Evolutionary conservation across 1,140 invertebrate species (phyloP).

Genomic region (Dryas iulia): DNA sequence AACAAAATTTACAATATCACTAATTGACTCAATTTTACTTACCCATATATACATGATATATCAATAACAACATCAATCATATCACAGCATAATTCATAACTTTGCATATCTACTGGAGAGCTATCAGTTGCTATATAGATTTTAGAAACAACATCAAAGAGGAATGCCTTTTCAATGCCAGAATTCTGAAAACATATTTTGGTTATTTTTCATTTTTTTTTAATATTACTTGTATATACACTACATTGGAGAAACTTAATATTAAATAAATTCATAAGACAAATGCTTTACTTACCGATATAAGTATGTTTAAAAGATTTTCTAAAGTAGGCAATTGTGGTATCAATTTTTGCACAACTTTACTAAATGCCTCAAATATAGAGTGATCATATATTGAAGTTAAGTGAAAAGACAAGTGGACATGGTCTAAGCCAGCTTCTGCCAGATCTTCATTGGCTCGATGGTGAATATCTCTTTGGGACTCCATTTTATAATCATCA

Average conservation of each 20-base stretch:
- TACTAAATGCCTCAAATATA: conserved; percentile 99
- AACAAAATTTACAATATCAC: too few species aligned
- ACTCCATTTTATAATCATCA: conserved; percentile 99
- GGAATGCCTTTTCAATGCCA: conserved; percentile 98
- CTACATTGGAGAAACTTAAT: too few species aligned
- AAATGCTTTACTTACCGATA: conserved; percentile 91
- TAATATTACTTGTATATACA: too few species aligned
- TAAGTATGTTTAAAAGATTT: conserved; percentile 99
- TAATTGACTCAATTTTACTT: too few species aligned
- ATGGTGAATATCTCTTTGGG: conserved; percentile 98
- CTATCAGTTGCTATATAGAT: conserved; percentile 99
- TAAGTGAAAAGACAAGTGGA: conserved; percentile 96
- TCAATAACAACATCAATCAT: conserved; percentile 99
- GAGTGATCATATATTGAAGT: conserved; percentile 99
- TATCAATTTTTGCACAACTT: conserved; percentile 99
- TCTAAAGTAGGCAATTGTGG: conserved; percentile 98
- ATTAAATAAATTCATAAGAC: too few species aligned
- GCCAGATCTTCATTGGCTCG: conserved; percentile 96
- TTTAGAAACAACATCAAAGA: conserved; percentile 99
- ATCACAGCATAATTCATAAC: conserved; percentile 99
- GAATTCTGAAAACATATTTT: conserved; percentile 90
- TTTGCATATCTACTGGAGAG: conserved; percentile 99
- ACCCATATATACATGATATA: conserved; percentile 99
- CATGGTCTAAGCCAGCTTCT: conserved; percentile 92
- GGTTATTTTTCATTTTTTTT: not conserved